Evolutionary conservation across 2,888 invertebrate species (phyloP).

Genomic region (Lasioglossum marginatum): DNA sequence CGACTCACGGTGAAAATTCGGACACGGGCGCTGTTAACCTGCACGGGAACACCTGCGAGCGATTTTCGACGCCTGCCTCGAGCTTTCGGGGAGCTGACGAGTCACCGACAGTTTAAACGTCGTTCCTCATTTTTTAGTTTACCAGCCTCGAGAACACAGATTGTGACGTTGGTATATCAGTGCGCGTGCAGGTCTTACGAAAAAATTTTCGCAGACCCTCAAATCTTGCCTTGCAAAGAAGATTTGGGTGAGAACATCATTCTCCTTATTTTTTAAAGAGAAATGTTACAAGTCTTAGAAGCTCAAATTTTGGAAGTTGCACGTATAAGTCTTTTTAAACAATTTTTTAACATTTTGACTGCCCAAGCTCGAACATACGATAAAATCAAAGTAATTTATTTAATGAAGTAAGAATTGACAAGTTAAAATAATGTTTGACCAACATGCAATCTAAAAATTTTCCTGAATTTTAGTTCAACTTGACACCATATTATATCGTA

Average conservation of each 20-base stretch:
- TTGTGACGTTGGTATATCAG: not conserved
- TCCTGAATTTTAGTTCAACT: not conserved
- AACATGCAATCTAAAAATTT: not conserved
- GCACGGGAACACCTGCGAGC: slow-evolving; percentile 19
- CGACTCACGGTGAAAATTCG: slow-evolving; percentile 9
- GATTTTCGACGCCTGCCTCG: not conserved
- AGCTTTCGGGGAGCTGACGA: not conserved
- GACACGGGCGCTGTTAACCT: not conserved
- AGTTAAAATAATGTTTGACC: too few relatives aligned
- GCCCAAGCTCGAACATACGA: too few relatives aligned
- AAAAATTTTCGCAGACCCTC: too few relatives aligned
- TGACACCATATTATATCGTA: not conserved
- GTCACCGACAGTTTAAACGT: not conserved
- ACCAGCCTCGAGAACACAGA: not conserved
- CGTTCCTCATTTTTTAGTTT: not conserved
- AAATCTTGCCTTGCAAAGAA: too few relatives aligned
- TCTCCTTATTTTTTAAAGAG: too few relatives aligned
- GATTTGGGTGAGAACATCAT: too few relatives aligned
- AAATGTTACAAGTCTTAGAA: too few relatives aligned
- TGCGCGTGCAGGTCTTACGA: too few relatives aligned
- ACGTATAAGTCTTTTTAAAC: too few relatives aligned
- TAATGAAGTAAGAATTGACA: not conserved
- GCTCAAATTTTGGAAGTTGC: too few relatives aligned
- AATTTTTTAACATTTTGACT: too few relatives aligned
- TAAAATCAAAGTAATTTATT: not conserved